Base-by-base conservation (phyloP, 2,888 invertebrate genomes). In the Autographa gamma region DNA sequence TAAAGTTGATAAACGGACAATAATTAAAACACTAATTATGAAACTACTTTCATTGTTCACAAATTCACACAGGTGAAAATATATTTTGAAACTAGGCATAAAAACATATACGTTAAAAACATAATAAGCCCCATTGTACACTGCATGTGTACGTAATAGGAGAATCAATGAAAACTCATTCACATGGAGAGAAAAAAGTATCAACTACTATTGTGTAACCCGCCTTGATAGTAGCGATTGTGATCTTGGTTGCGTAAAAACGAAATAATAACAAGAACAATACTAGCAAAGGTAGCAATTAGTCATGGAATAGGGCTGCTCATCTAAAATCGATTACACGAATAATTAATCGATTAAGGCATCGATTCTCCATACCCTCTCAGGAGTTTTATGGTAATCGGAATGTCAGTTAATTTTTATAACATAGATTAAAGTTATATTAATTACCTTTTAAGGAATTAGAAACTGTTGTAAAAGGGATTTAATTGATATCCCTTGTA, bases 221-320 rank as follows among this genome's bases (percentile, higher is more conserved):
- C 60, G 48, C 62, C 16, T 61, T 72, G 73, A 63, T 58, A 79
- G 63, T 67, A 56, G 69, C 63, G 63, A 84, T 83, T 84, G 76
- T 81, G 67, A 86, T 82, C 76, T 54, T 32, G 69, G 70, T 89
- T 89, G 86, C 85, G 85, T 85, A 90, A 90, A 90, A 90, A 89
- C 81, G 67, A 77, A 82, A 83, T 84, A 83, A 85, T 83, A 86
- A 87, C 77, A 84, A 87, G 88, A 90, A 89, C 89, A 90, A 88
- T 87, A 86, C 82, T 77, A 74, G 79, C 66, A 66, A 74, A 80
- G 80, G 78, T 81, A 81, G 82, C 87, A 89, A 92, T 91, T 91
- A 91, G 85, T 82, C 69, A 77, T 73, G 74, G 78, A 43, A 11
- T 76, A 84, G 80, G 75, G 80, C 58, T 82, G 84, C 67, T 64